A percentile compares a stretch with the other conserved stretches of the same genome.
Evolutionary conservation across 2,888 invertebrate species (phyloP).

Genomic region (Drosophila tripunctata): DNA sequence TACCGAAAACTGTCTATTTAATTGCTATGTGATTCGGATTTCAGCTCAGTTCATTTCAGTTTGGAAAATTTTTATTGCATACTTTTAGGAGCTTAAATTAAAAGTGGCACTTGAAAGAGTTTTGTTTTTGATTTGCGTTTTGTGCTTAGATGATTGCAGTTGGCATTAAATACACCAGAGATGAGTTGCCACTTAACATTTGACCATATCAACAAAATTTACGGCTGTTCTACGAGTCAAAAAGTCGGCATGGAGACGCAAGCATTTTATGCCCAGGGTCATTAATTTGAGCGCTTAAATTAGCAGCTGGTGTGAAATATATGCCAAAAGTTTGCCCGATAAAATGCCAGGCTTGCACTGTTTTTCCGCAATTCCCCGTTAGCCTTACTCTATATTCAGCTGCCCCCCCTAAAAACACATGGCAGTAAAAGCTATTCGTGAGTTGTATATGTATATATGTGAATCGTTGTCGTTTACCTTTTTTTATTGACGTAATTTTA

Average conservation of each 20-base stretch:
- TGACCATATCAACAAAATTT: slow-evolving; percentile 37
- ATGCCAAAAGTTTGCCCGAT: slow-evolving; percentile 77
- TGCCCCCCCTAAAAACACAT: slow-evolving; percentile 15
- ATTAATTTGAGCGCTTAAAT: slow-evolving; percentile 71
- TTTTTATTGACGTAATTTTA: slow-evolving; percentile 73
- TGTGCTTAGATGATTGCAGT: slow-evolving; percentile 4
- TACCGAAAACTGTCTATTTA: too few species aligned
- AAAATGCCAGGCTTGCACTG: slow-evolving; percentile 47
- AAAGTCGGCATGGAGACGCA: slow-evolving; percentile 10
- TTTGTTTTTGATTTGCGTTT: background rate
- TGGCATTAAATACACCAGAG: slow-evolving; percentile 1
- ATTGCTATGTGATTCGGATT: too few species aligned
- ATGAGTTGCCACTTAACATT: slow-evolving; percentile 22
- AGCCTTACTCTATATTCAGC: background rate
- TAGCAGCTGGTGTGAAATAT: slow-evolving; percentile 79
- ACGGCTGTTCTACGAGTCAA: slow-evolving; percentile 14
- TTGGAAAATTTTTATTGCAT: background rate
- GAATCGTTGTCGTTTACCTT: slow-evolving; percentile 59
- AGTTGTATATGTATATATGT: slow-evolving; percentile 16
- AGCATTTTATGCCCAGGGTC: slow-evolving; percentile 54
- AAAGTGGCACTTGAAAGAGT: background rate
- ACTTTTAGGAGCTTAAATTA: background rate
- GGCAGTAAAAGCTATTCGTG: slow-evolving; percentile 30
- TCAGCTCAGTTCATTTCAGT: background rate
- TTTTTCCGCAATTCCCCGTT: background rate